Evolutionary conservation across 2,797 vertebrate genomes (phyloP), one percentile per base, ranked within the genome.

Genomic region (Danio jaintianensis): DNA sequence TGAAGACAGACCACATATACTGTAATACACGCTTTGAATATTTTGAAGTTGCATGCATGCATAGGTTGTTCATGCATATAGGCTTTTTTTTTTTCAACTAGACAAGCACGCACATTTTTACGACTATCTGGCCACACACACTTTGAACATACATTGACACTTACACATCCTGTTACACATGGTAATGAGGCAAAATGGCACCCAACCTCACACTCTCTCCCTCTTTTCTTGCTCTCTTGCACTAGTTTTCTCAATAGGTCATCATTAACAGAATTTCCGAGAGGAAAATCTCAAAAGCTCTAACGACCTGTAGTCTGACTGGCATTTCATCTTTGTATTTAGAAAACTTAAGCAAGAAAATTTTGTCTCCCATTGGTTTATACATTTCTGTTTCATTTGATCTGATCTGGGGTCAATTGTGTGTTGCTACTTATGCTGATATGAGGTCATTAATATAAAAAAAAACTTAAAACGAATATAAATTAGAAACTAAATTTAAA

Each of bases 101-200:
- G 50, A 43, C 18, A 58, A 58, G 36, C 55, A 0, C 58, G 4
- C 38, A 45, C 7, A 29, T 58, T 16, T 45, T 16, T 18, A 55
- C n/a, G 22, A 20, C 47, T 38, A 52, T 42, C 18, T 29, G 7
- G 15, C 47, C 38, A 53, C 73, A 52, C 59, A 20, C 45, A 29
- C 29, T 29, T 15, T 12, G 6, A 55, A 74, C 78, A 80, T 55
- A 80, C 40, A 73, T 16, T 42, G 56, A 72, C 45, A 52, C 55
- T 20, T 50, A 61, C 69, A 38, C 61, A 56, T 53, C 59, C n/a
- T 53, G 40, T 43, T 56, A 77, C 59, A 61, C 9, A 29, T 63
- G 78, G 11, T 53, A 80, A 78, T 72, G 56, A 73, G 69, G 70
- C 48, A 55, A 53, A 70, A 48, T 82, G 48, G 73, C 74, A 72